A percentile compares a stretch with the other conserved stretches of the same genome.
Conservation (phyloP, 2,888 invertebrate species). For the Sussaba pulchella region DNA sequence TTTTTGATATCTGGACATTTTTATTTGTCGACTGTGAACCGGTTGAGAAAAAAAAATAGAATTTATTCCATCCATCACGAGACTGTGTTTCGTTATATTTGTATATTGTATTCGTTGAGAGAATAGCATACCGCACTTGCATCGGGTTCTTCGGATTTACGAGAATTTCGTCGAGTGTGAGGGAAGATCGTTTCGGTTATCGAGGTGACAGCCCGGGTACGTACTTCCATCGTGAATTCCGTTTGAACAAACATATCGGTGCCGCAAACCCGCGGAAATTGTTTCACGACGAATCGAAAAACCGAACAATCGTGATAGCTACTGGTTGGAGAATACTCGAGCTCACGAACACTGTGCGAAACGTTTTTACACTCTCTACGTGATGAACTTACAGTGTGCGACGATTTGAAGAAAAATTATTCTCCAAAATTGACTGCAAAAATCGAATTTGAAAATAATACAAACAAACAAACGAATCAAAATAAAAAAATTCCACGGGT, state of each 20-base stretch:
- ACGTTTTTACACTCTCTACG: no score
- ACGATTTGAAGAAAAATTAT: no score
- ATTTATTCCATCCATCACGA: background rate
- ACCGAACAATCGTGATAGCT: no score
- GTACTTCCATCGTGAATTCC: background rate
- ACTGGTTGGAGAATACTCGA: no score
- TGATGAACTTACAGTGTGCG: no score
- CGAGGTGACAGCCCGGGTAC: background rate
- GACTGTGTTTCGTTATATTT: background rate
- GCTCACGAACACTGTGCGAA: no score
- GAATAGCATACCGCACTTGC: background rate
- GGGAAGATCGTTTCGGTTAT: background rate
- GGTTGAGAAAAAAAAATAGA: background rate
- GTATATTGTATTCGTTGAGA: background rate
- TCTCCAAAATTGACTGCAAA: no score
- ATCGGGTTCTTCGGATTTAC: background rate
- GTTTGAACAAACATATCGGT: background rate
- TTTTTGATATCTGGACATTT: no score
- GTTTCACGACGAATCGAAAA: background rate
- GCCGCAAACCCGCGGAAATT: background rate
- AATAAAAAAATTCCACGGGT: no score
- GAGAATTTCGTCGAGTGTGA: background rate
- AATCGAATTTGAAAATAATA: no score
- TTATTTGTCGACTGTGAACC: no score
- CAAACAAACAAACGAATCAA: no score